Conservation (phyloP, 2,113 vertebrate species). For the Seriola aureovittata region DNA sequence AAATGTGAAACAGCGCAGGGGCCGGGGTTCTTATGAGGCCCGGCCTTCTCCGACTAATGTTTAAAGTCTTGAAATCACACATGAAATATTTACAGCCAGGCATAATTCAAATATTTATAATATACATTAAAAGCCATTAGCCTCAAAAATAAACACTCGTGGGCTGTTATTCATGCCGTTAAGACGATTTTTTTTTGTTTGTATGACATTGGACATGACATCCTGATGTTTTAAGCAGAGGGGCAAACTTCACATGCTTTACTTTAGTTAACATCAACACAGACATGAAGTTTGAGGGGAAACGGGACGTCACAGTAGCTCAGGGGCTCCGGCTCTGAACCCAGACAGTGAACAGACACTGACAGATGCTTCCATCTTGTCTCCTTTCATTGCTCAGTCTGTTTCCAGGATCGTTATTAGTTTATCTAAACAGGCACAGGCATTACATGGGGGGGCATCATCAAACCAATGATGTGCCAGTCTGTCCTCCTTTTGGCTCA, state of each 20-base stretch:
- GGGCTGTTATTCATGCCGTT: conserved; percentile 60
- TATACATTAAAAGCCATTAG: conserved; percentile 88
- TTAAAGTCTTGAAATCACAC: conserved; percentile 78
- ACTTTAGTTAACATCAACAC: conserved; percentile 84
- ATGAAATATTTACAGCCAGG: conserved; percentile 83
- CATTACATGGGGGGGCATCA: conserved; percentile 62
- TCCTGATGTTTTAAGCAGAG: conserved; percentile 77
- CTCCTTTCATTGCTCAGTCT: conserved; percentile 79
- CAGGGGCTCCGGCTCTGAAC: conserved; percentile 70
- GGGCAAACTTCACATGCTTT: conserved; percentile 81
- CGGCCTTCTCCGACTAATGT: conserved; percentile 72
- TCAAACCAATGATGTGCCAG: conserved; percentile 46
- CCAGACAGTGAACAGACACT: conserved; percentile 79
- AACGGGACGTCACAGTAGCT: conserved; percentile 62
- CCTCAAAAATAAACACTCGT: conserved; percentile 80
- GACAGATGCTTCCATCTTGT: conserved; percentile 85
- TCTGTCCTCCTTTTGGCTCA: background rate
- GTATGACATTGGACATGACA: conserved; percentile 82
- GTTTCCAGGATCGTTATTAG: conserved; percentile 74
- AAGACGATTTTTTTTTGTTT: conserved; percentile 68
- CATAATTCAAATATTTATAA: conserved; percentile 88
- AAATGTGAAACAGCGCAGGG: conserved; percentile 77
- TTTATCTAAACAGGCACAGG: conserved; percentile 68
- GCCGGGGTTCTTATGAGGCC: conserved; percentile 69
- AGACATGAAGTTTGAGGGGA: conserved; percentile 74